These are phyloP conservation scores for Reticulitermes speratus DNA, from an alignment of 1,140 invertebrate genomes.

Conservation along the genomic window DNA sequence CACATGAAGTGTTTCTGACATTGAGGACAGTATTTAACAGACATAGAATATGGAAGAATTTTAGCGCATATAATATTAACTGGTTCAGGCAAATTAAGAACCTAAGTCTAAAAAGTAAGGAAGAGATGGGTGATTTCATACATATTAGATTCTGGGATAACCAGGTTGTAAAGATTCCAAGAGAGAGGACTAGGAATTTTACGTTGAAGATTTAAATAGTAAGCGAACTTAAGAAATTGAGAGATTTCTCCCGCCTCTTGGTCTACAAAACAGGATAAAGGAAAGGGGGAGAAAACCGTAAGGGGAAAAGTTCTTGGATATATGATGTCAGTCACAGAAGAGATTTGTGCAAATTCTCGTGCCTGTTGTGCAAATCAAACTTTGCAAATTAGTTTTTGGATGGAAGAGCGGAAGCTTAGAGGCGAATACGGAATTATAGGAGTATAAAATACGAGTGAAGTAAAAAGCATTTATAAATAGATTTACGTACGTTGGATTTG, in stretches of 20 bases:
- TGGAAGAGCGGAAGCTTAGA: neutral
- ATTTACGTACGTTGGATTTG: neutral
- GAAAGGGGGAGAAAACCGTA: neutral
- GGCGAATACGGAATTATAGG: neutral
- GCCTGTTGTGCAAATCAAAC: constrained; percentile 6
- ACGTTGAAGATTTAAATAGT: neutral
- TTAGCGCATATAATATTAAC: too few relatives aligned
- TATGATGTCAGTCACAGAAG: constrained; percentile 11
- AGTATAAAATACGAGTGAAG: neutral
- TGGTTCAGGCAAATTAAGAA: too few relatives aligned
- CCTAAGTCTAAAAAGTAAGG: too few relatives aligned
- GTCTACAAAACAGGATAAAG: neutral
- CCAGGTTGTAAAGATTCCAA: neutral
- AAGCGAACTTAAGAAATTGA: neutral
- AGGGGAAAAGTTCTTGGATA: neutral
- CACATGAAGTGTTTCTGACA: too few relatives aligned
- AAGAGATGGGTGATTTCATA: too few relatives aligned
- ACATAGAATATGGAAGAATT: too few relatives aligned
- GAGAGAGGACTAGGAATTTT: neutral
- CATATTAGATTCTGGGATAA: neutral
- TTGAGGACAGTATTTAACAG: too few relatives aligned
- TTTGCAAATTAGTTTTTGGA: constrained; percentile 19
- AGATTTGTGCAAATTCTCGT: neutral
- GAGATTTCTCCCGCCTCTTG: neutral
- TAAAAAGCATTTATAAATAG: neutral